Conservation (phyloP, 2,797 vertebrate species). For the Thamnophis elegans region DNA sequence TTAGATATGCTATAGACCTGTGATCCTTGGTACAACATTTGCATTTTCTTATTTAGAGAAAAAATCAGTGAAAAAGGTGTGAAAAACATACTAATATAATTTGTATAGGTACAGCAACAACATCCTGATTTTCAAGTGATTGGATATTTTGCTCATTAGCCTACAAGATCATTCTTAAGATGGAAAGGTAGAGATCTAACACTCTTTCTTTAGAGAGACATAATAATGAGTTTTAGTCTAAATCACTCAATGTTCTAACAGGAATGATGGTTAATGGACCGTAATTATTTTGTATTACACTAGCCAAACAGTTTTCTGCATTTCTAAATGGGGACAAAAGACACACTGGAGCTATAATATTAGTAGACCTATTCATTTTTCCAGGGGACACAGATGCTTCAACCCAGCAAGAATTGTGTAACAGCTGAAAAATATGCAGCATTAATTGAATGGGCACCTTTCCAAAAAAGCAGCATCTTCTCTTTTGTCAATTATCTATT, state of each 20-base stretch:
- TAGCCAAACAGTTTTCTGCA: neutral
- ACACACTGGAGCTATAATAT: neutral
- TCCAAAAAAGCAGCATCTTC: accelerated
- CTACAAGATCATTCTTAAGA: constrained; percentile 32
- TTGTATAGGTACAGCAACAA: constrained; percentile 57
- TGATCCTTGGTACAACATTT: constrained; percentile 71
- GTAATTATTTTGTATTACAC: constrained; percentile 27
- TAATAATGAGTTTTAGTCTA: constrained; percentile 27
- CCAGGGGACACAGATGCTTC: neutral
- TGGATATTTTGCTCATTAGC: constrained; percentile 59
- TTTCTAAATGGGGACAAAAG: constrained; percentile 5
- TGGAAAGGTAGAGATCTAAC: constrained; percentile 32
- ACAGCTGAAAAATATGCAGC: neutral
- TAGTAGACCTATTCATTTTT: neutral
- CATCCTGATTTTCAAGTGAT: constrained; percentile 57
- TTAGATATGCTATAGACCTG: constrained; percentile 71
- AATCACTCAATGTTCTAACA: constrained; percentile 44
- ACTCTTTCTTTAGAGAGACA: constrained; percentile 40
- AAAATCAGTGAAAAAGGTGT: constrained; percentile 73
- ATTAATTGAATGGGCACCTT: accelerated
- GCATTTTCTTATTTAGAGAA: constrained; percentile 82
- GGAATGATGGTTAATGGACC: constrained; percentile 20
- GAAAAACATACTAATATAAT: constrained; percentile 65
- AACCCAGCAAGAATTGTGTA: neutral
- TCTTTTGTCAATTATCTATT: neutral